A percentile compares a stretch with the other conserved stretches of the same genome.
Conservation (phyloP, 2,888 invertebrate species). For the Bellardia bayeri region DNA sequence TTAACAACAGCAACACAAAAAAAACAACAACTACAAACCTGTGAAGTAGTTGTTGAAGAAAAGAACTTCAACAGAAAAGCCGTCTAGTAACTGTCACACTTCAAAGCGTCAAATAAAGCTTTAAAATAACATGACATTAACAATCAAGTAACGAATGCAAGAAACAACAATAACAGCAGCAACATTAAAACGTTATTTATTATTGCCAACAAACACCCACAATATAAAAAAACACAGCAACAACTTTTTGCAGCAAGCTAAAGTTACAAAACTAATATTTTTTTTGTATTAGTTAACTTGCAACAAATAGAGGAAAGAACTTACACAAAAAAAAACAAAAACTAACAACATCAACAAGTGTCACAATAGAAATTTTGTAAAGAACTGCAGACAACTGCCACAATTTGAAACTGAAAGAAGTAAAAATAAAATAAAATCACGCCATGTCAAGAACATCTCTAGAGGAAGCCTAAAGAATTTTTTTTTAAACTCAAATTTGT, state of each 20-base stretch:
- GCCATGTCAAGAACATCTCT: not conserved
- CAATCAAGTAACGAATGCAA: slow-evolving; percentile 42
- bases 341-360: slow-evolving; percentile 64
- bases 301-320: not conserved
- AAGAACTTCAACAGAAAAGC: slow-evolving; percentile 45
- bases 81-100: slow-evolving; percentile 70
- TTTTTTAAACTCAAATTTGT: no score
- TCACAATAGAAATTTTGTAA: slow-evolving; percentile 50
- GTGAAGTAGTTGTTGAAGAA: slow-evolving; percentile 20
- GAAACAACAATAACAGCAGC: slow-evolving; percentile 16
- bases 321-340: slow-evolving; percentile 33
- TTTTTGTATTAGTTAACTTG: not conserved
- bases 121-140: slow-evolving; percentile 68
- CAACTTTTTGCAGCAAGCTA: not conserved
- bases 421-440: not conserved
- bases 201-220: slow-evolving; percentile 23
- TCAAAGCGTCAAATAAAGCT: slow-evolving; percentile 70
- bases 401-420: slow-evolving; percentile 28
- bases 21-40: slow-evolving; percentile 5
- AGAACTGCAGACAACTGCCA: slow-evolving; percentile 49
- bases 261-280: slow-evolving; percentile 28
- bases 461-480: not conserved
- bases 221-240: not conserved
- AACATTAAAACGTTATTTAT: slow-evolving; percentile 37
- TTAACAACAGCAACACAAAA: slow-evolving; percentile 26